A percentile compares a stretch with the other conserved stretches of the same genome.
Conservation (phyloP, 1,140 invertebrate species). For the Plodia interpunctella region DNA sequence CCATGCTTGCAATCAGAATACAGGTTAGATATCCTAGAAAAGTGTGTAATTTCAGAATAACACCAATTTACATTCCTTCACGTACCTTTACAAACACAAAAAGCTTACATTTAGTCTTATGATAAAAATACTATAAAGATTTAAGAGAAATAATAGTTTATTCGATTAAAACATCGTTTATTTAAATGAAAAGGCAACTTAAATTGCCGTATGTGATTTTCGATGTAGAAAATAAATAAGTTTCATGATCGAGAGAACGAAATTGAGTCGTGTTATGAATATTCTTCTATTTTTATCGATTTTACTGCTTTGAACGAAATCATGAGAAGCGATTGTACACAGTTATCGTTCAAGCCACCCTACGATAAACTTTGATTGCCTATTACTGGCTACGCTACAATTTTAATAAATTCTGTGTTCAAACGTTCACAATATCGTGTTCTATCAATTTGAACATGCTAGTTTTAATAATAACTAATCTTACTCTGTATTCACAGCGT, state of each 20-base stretch:
- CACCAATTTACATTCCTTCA: too few species aligned
- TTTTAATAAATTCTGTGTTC: background rate
- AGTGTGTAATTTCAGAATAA: too few species aligned
- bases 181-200: background rate
- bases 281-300: slow-evolving; percentile 3
- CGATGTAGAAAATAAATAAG: background rate
- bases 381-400: background rate
- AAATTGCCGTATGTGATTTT: background rate
- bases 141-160: background rate
- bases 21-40: too few species aligned
- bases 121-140: background rate
- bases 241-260: background rate
- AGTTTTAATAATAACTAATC: too few species aligned
- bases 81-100: background rate
- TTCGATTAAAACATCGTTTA: background rate
- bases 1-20: too few species aligned
- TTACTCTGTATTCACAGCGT: too few species aligned
- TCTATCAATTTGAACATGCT: background rate
- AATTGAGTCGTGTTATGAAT: background rate
- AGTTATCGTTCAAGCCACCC: slow-evolving; percentile 6
- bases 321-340: background rate
- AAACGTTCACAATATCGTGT: background rate
- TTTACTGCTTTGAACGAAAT: background rate
- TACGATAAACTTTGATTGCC: slow-evolving; percentile 5
- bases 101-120: background rate